A percentile compares a stretch with the other conserved stretches of the same genome.
Evolutionary conservation across 2,113 vertebrate genomes (phyloP).

Genomic region (Gallinago paraguaiae): DNA sequence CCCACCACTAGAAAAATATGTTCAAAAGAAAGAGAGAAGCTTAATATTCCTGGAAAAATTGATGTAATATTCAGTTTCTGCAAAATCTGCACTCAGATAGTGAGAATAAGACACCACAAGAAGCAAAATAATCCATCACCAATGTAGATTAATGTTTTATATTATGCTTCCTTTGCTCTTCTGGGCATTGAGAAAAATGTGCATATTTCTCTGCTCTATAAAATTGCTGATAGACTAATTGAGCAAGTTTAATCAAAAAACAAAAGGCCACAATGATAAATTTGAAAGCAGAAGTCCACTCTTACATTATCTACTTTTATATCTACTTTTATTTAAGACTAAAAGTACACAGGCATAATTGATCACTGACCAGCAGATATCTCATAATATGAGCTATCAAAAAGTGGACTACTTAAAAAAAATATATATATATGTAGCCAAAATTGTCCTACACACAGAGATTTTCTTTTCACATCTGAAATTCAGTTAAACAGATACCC

Average conservation of each 20-base stretch:
- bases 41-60: not conserved
- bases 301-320: not conserved
- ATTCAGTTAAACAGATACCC: not conserved
- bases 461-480: not conserved
- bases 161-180: not conserved
- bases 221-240: constrained; percentile 21
- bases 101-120: not conserved
- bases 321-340: not conserved
- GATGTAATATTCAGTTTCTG: not conserved
- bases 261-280: not conserved
- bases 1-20: not conserved
- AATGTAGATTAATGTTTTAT: not conserved
- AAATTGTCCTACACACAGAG: not conserved
- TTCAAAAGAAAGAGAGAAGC: not conserved
- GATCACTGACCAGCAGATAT: not conserved
- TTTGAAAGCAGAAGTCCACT: not conserved
- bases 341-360: not conserved
- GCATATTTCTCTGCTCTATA: not conserved
- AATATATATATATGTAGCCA: not conserved
- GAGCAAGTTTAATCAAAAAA: constrained; percentile 9
- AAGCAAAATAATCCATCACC: not conserved
- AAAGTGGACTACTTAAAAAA: not conserved
- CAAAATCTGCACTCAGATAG: not conserved
- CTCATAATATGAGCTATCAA: not conserved
- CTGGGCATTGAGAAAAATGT: constrained; percentile 1